Evolutionary conservation across 1,140 invertebrate species (phyloP).

Genomic region (Zaprionus camerounensis): DNA sequence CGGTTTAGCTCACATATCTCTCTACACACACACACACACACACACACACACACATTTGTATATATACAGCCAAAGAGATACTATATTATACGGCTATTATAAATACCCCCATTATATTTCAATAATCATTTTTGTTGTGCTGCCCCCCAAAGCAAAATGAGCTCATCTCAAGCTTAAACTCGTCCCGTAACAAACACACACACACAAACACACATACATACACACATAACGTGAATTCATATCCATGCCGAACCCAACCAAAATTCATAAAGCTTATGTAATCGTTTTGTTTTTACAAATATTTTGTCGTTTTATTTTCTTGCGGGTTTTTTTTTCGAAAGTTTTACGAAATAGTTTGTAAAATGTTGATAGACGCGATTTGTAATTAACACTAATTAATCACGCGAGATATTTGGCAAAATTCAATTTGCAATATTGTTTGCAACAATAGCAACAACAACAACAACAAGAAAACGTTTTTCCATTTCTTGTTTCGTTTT

Average conservation of each 20-base stretch:
- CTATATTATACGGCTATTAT: slow-evolving; percentile 11
- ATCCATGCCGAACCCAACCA: slow-evolving; percentile 16
- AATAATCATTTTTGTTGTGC: slow-evolving; percentile 53
- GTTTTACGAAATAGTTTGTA: slow-evolving; percentile 40
- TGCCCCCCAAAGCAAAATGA: slow-evolving; percentile 66
- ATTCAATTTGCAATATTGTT: slow-evolving; percentile 57
- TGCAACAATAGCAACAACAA: slow-evolving; percentile 17
- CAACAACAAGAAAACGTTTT: slow-evolving; percentile 15
- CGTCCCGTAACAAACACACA: not conserved
- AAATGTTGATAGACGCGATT: slow-evolving; percentile 57
- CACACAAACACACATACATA: not conserved
- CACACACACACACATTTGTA: not conserved
- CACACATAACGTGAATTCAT: not conserved
- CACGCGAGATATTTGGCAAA: slow-evolving; percentile 50
- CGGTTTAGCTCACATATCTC: not conserved
- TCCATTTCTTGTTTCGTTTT: slow-evolving; percentile 26
- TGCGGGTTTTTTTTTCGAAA: slow-evolving; percentile 4
- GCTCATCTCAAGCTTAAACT: slow-evolving; percentile 56
- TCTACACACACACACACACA: too few relatives aligned
- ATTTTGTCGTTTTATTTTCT: slow-evolving; percentile 1
- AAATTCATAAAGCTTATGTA: slow-evolving; percentile 45
- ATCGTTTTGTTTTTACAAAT: slow-evolving; percentile 3
- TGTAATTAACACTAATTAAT: slow-evolving; percentile 81
- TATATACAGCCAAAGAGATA: slow-evolving; percentile 18
- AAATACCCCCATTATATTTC: slow-evolving; percentile 66